Conservation (phyloP, 2,888 invertebrate genomes). For the Synanthedon vespiformis region DNA sequence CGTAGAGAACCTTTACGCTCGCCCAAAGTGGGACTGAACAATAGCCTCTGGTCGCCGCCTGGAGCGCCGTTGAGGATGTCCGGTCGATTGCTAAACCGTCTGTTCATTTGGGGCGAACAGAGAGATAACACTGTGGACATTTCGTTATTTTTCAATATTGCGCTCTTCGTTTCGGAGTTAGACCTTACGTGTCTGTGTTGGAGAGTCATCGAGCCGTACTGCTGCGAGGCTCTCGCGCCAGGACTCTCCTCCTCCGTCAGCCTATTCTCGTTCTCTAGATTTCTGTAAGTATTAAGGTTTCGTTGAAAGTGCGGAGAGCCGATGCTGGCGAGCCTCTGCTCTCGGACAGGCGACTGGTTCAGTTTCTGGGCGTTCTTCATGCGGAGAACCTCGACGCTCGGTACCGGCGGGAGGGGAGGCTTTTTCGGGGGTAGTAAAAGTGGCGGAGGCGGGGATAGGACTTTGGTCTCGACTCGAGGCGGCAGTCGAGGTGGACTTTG, state of each 20-base stretch:
- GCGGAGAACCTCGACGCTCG: slow-evolving; percentile 72
- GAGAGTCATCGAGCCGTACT: slow-evolving; percentile 52
- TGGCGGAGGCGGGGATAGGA: slow-evolving; percentile 61
- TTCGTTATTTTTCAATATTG: slow-evolving; percentile 58
- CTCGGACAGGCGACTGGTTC: slow-evolving; percentile 48
- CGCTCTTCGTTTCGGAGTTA: slow-evolving; percentile 58
- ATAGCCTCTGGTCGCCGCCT: slow-evolving; percentile 30
- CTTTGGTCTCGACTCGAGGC: slow-evolving; percentile 50
- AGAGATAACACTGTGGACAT: slow-evolving; percentile 54
- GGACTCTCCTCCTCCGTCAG: slow-evolving; percentile 41
- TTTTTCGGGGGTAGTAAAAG: slow-evolving; percentile 75
- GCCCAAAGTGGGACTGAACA: slow-evolving; percentile 46
- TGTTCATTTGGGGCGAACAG: slow-evolving; percentile 69
- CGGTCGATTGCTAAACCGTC: slow-evolving; percentile 57
- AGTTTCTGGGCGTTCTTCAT: slow-evolving; percentile 61
- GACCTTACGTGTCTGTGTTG: slow-evolving; percentile 59
- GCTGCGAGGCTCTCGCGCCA: slow-evolving; percentile 34
- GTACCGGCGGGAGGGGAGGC: slow-evolving; percentile 79
- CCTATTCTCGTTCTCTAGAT: slow-evolving; percentile 65
- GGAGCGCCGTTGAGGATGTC: slow-evolving; percentile 57
- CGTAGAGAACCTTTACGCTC: slow-evolving; percentile 43
- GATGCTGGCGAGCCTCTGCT: slow-evolving; percentile 71
- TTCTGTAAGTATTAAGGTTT: slow-evolving; percentile 69
- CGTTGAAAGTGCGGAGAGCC: slow-evolving; percentile 75
- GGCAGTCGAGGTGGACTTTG: slow-evolving; percentile 67